These are phyloP conservation scores for Sylvia borin DNA, from an alignment of 2,797 vertebrate species.

Conservation along the genomic window DNA sequence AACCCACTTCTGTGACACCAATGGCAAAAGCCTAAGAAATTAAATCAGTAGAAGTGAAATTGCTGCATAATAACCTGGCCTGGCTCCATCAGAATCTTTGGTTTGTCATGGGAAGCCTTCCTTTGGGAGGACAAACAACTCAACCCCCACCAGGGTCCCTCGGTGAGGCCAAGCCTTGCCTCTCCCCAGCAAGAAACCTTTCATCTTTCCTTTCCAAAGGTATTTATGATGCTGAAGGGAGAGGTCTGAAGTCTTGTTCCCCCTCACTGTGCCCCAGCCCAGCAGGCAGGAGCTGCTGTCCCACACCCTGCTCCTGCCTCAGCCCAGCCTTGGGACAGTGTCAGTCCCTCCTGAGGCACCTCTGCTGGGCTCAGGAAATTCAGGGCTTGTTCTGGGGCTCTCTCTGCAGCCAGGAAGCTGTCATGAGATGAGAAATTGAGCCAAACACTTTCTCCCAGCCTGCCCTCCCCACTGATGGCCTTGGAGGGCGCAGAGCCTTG, in stretches of 20 bases:
- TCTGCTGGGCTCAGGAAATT: neutral
- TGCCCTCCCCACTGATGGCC: fast-evolving
- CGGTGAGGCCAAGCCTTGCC: neutral
- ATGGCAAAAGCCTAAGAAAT: neutral
- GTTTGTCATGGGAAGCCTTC: neutral
- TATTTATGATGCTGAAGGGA: neutral
- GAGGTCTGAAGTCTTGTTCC: neutral
- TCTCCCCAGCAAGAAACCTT: constrained; percentile 8
- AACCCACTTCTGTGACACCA: neutral
- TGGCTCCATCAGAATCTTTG: neutral
- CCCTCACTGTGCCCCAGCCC: fast-evolving
- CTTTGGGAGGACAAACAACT: neutral
- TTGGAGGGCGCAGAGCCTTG: neutral
- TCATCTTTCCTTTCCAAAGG: neutral
- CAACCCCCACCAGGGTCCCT: neutral
- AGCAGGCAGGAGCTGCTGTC: neutral
- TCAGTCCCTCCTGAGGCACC: neutral
- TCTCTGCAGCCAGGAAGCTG: neutral
- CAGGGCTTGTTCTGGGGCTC: neutral
- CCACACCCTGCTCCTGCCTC: fast-evolving
- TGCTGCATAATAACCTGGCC: neutral
- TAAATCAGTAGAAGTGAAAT: neutral
- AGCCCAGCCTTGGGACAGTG: neutral
- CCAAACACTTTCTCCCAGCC: neutral
- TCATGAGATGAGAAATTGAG: neutral